phyloP scores from a whole-genome alignment of 2,113 vertebrate genomes.

The Petrocephalus microphthalmus region DNA sequence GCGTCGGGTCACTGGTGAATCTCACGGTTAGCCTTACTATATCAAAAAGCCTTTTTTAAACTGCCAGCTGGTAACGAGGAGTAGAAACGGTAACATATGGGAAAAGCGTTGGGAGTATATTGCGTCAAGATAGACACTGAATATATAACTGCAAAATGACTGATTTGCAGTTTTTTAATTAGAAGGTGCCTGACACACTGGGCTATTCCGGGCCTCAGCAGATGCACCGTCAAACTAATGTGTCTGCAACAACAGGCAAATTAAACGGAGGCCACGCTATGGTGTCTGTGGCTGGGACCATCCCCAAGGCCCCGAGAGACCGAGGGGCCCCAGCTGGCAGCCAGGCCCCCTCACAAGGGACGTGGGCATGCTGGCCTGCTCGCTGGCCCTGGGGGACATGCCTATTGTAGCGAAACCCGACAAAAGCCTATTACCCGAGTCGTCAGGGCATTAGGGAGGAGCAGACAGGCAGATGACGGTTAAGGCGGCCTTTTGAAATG shows the following conservation, averaged over 20 bases:
- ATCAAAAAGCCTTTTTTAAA: background rate
- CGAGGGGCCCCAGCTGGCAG: constrained; percentile 52
- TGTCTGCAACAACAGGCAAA: background rate
- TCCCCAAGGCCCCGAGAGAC: background rate
- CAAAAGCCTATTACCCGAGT: constrained; percentile 55
- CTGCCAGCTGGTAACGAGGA: background rate
- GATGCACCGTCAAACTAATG: constrained; percentile 2
- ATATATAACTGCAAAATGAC: background rate
- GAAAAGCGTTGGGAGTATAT: background rate
- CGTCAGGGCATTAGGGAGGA: constrained; percentile 31
- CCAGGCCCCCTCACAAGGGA: constrained; percentile 34
- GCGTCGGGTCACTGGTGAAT: background rate
- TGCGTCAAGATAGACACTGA: background rate
- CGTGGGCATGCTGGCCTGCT: constrained; percentile 42
- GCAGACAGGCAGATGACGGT: constrained; percentile 5
- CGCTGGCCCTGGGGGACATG: constrained; percentile 49
- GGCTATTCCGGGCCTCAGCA: background rate
- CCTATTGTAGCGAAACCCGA: constrained; percentile 40
- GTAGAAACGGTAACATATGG: background rate
- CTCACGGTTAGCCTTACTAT: background rate
- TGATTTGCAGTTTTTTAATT: constrained; percentile 7
- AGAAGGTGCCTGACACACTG: background rate
- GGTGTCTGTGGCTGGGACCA: background rate
- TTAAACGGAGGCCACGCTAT: background rate
- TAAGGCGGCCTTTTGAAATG: constrained; percentile 40